A percentile compares a stretch with the other conserved stretches of the same genome.
Evolutionary conservation across 2,113 vertebrate species (phyloP).

Genomic region (Mystacornis crossleyi): DNA sequence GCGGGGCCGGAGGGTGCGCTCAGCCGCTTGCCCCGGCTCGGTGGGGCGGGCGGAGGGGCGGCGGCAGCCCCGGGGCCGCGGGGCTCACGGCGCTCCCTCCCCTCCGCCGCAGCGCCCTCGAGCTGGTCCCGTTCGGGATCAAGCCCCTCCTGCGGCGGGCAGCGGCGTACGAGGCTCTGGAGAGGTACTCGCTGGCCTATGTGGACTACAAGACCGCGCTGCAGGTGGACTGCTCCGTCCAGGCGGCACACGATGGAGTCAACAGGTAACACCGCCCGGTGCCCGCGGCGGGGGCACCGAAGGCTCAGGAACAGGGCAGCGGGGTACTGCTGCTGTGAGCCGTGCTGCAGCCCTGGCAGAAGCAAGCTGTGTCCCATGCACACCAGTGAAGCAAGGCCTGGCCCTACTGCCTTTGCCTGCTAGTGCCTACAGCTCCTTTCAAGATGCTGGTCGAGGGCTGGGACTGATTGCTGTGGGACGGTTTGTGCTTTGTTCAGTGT

Average conservation of each 20-base stretch:
- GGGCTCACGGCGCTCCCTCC: background rate
- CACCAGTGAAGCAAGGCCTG: fast-evolving
- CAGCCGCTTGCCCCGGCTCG: no score
- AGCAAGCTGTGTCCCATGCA: fast-evolving
- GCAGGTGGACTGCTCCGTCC: constrained; percentile 83
- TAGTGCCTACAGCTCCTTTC: fast-evolving
- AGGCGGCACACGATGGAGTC: constrained; percentile 86
- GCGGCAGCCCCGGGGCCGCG: background rate
- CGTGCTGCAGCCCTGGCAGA: fast-evolving
- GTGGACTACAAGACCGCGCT: constrained; percentile 90
- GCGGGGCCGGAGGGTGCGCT: background rate
- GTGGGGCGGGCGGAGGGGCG: no score
- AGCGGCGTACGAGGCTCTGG: constrained; percentile 86
- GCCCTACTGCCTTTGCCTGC: fast-evolving
- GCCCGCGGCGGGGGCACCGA: fast-evolving
- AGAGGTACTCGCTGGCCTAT: constrained; percentile 86
- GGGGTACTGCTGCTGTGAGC: fast-evolving
- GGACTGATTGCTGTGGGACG: no score
- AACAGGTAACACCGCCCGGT: constrained; percentile 77
- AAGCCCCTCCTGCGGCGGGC: constrained; percentile 90
- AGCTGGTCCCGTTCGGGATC: constrained; percentile 83
- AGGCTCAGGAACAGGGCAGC: fast-evolving
- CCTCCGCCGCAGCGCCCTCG: constrained; percentile 68
- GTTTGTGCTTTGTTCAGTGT: background rate
- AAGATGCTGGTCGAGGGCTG: background rate